Conservation (phyloP, 1,140 invertebrate species). For the Chlorops oryzae region DNA sequence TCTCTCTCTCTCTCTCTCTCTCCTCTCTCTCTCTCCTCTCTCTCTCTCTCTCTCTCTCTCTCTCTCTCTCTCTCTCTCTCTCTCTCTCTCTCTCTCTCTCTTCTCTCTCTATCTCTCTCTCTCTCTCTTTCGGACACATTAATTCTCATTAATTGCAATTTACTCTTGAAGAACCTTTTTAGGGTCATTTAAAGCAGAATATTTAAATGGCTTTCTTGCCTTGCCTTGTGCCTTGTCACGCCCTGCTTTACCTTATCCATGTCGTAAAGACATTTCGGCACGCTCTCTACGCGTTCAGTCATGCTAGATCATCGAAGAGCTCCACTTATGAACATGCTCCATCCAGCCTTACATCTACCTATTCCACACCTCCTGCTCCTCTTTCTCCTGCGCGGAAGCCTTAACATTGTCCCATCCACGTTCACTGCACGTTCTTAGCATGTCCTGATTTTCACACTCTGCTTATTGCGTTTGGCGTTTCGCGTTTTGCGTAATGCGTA, state of each 20-base stretch:
- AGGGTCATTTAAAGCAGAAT: too few species aligned
- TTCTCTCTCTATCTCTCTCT: neutral
- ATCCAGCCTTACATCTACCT: neutral
- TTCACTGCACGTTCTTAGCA: too few species aligned
- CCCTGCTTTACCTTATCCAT: too few species aligned
- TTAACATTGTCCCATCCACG: too few species aligned
- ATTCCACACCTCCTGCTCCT: neutral
- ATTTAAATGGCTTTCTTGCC: too few species aligned
- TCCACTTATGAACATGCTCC: too few species aligned
- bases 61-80: neutral
- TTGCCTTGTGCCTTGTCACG: conserved; percentile 9
- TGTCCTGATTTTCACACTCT: too few species aligned
- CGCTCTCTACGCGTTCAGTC: neutral
- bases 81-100: neutral
- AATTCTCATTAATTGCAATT: too few species aligned
- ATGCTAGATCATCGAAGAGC: neutral
- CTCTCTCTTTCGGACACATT: too few species aligned
- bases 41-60: neutral
- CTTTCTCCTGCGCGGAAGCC: neutral
- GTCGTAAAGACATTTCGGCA: neutral
- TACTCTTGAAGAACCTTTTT: too few species aligned
- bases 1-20: neutral
- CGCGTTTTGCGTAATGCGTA: too few species aligned
- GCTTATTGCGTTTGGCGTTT: too few species aligned
- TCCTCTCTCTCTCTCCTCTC: neutral